phyloP scores from a whole-genome alignment of 1,140 invertebrate genomes.

The Oryctes rhinoceros region DNA sequence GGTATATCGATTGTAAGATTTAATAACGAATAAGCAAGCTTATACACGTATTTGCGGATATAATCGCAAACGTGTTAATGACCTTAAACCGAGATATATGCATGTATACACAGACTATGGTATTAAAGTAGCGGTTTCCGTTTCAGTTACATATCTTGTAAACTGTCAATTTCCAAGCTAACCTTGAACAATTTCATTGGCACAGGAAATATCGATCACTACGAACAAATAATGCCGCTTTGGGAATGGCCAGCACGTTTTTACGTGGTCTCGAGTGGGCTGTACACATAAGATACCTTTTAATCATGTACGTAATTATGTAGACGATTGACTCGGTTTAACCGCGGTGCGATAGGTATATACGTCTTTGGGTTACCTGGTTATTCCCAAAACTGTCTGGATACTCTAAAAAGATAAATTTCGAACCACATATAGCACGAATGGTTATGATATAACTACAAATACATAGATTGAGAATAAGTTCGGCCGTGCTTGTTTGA shows the following conservation, averaged over 20 bases:
- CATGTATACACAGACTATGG: background rate
- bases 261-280: background rate
- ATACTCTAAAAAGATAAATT: too few species aligned
- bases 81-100: slow-evolving; percentile 3
- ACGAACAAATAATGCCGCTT: slow-evolving; percentile 21
- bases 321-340: too few species aligned
- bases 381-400: too few species aligned
- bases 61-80: background rate
- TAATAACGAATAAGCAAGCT: background rate
- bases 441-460: too few species aligned
- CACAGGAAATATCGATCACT: slow-evolving; percentile 34
- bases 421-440: too few species aligned
- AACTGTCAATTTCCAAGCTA: slow-evolving; percentile 7
- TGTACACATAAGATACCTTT: background rate
- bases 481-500: too few species aligned
- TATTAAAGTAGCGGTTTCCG: slow-evolving; percentile 19
- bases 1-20: background rate
- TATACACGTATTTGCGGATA: background rate
- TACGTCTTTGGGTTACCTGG: too few species aligned
- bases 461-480: too few species aligned
- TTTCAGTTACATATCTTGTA: background rate
- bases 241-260: background rate
- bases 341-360: too few species aligned
- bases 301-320: slow-evolving; percentile 14
- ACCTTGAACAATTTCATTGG: slow-evolving; percentile 28